Base-by-base conservation (phyloP, 2,113 vertebrate genomes). In the Otis tarda region DNA sequence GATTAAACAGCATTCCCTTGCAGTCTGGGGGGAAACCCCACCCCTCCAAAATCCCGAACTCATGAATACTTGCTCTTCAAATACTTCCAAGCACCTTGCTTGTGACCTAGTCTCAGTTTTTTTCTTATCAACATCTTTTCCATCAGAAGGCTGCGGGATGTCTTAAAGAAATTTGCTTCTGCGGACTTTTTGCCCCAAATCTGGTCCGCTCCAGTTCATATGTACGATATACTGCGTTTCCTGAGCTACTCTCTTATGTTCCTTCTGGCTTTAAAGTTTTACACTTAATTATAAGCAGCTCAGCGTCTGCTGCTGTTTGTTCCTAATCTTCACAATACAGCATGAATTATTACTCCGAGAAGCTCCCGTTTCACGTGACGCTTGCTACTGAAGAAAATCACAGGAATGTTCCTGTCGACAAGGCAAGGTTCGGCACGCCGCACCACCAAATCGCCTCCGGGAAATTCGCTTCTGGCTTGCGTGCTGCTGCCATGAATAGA, bases 201-300 rank as follows among this genome's bases (percentile, higher is more conserved):
- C 33, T 37, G 60, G 39, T 9, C 56, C 39, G 17, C 45, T 87
- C 63, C 35, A 24, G 25, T 15, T 57, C 12, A 1, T 4, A 8
- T 1, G 4, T 13, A 25, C 0, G 2, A 60, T 4, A 18, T 0
- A 7, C 19, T 13, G 23, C 39, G 33, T 45, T 39, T 80, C 37
- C 47, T 4, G 5, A 47, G 63, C 33, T 41, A 7, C 7, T 47
- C 41, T 47, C 49, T 61, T 8, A 17, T 0, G 3, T 10, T 63
- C 22, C 25, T 84, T 52, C 50, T 30, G 45, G 25, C 15, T 50
- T 60, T 33, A 8, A 49, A 61, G 50, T 18, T 63, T 55, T 47
- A 37, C 1, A 14, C 25, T 56, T 43, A 7, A 37, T 21, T 18
- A 45, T 2, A 4, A 80, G 70, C 77, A 70, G 57, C 31, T 71